Evolutionary conservation across 2,888 invertebrate species (phyloP).

Genomic region (Heliconius ethilla): DNA sequence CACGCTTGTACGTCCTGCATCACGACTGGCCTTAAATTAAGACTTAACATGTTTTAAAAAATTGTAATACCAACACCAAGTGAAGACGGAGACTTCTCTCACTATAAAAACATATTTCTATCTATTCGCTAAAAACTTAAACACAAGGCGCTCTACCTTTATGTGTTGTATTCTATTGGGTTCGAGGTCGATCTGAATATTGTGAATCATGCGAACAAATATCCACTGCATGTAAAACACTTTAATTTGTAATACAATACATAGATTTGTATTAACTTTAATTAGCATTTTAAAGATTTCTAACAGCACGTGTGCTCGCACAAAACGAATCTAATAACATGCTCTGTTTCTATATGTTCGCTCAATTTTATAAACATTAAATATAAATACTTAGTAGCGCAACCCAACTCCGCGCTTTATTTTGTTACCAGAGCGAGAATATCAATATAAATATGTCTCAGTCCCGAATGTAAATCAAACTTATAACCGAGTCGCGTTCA

Average conservation of each 20-base stretch:
- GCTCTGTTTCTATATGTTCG: neutral
- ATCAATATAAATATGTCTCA: neutral
- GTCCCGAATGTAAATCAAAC: neutral
- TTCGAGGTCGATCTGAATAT: conserved; percentile 21
- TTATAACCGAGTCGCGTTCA: neutral
- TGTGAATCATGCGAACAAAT: conserved; percentile 37
- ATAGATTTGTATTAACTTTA: neutral
- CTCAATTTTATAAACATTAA: neutral
- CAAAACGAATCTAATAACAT: too few species aligned
- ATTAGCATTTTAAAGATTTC: conserved; percentile 12
- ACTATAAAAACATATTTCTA: neutral
- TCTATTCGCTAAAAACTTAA: neutral
- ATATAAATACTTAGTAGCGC: neutral
- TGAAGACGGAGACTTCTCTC: neutral
- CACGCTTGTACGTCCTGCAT: too few species aligned
- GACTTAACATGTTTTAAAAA: too few species aligned
- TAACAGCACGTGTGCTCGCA: neutral
- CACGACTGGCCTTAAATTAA: too few species aligned
- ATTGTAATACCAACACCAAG: too few species aligned
- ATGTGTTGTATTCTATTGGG: neutral
- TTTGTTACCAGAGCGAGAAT: neutral
- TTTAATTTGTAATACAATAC: neutral
- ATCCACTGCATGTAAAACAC: conserved; percentile 42
- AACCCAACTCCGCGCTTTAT: neutral
- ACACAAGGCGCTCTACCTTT: neutral